A percentile compares a stretch with the other conserved stretches of the same genome.
Evolutionary conservation across 2,113 vertebrate species (phyloP).

Genomic region (Centropristis striata): DNA sequence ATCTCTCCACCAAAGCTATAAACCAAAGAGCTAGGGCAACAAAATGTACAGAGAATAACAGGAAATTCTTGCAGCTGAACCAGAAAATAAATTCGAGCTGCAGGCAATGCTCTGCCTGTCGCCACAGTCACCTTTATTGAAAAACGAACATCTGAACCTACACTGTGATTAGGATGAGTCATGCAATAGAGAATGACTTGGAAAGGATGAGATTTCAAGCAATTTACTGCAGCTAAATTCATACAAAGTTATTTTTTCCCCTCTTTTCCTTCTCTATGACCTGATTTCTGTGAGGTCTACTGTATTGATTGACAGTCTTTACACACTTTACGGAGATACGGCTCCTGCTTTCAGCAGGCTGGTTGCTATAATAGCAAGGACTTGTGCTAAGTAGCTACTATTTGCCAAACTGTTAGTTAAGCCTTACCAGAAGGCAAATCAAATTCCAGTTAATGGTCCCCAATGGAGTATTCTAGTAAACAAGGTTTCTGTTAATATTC

Average conservation of each 20-base stretch:
- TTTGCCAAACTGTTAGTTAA: not conserved
- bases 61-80: not conserved
- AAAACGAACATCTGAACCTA: not conserved
- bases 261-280: not conserved
- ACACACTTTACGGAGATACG: not conserved
- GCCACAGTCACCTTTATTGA: not conserved
- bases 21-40: not conserved
- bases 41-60: not conserved
- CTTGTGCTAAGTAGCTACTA: not conserved
- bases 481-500: not conserved
- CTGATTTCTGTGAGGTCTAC: not conserved
- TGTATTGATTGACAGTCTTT: not conserved
- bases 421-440: not conserved
- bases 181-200: not conserved
- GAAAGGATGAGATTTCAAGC: not conserved
- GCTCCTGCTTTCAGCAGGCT: not conserved
- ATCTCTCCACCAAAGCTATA: not conserved
- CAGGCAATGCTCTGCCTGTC: not conserved
- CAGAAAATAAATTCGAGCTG: conserved; percentile 5
- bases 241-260: not conserved
- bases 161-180: not conserved
- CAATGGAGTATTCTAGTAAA: not conserved
- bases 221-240: not conserved
- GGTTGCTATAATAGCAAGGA: not conserved
- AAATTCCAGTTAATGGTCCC: not conserved